Base-by-base conservation (phyloP, 2,888 invertebrate species). In the Platycheirus rosarum region DNA sequence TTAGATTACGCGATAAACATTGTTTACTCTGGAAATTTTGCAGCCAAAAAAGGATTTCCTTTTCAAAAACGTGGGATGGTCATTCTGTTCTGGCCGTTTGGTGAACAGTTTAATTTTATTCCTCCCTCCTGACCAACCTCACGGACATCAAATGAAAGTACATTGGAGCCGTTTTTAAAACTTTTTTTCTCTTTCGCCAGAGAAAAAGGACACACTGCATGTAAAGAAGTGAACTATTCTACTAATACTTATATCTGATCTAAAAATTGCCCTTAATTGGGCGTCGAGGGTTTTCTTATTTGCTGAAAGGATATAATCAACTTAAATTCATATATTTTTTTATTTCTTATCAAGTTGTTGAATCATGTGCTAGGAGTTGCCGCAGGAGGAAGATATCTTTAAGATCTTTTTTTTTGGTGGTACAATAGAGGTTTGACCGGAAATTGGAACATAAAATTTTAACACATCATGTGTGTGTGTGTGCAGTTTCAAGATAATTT, bases 361-460 rank as follows among this genome's bases (percentile, higher is more conserved):
- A 23, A 77, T 49, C 35, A n/a, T n/a, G n/a, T 60, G 26, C 16
- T 42, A 3, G 16, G n/a, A n/a, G n/a, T n/a, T n/a, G n/a, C n/a
- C n/a, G n/a, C n/a, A n/a, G n/a, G n/a, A n/a, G 14, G 35, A 55
- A 29, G 40, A n/a, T n/a, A n/a, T 51, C 29, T 3, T 32, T 32
- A 8, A 32, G 8, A 2, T 32, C 8, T 32, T 32, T 32, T 32
- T 32, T 6, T 32, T 32, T 32, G 29, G 29, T 8, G 8, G 1
- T 11, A 1, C 5, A 11, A 32, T 26, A n/a, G 32, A 13, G 23
- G 57, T 35, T 51, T 48, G 74, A 63, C 49, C 65, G 80, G 80
- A 80, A 80, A 80, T 80, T 80, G 75, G 75, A 80, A 80, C 46
- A 80, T 80, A 80, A 80, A 70, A 75, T 80, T 80, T 80, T 80